Evolutionary conservation across 2,797 vertebrate genomes (phyloP), one percentile per base, ranked within the genome.

Genomic region (Triplophysa bombifrons): DNA sequence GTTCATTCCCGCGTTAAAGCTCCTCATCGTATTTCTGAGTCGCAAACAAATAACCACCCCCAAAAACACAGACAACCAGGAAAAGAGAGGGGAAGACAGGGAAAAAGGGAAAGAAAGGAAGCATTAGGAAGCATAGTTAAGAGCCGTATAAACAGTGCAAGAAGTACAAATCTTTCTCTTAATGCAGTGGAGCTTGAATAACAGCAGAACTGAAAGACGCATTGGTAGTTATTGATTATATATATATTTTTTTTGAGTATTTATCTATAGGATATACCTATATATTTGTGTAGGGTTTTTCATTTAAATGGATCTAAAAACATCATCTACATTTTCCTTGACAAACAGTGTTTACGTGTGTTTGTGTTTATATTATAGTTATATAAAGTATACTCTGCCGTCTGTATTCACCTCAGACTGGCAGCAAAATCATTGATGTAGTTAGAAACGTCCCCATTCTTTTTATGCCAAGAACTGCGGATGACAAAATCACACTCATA

Each of bases 1-100:
- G 93, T 93, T 97, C 92, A 97, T 94, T 93, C 95, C 96, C 85
- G 95, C 93, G 93, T 95, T 95, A 93, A 98, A 93, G 93, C 95
- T 95, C 92, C 97, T 95, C 95, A 98, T 92, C 92, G 95, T 95
- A 93, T 96, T 96, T 95, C 96, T 97, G 94, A 91, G 56, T 60
- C 69, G 70, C 63, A 69, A 60, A 76, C 38, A 55, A 30, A 76
- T 17, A 72, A 66, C 58, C 46, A 69, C 19, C 44, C 30, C 58
- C 78, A 78, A 50, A 65, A 60, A 66, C 51, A 76, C 41, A 76
- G 69, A 80, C n/a, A 76, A 19, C 76, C 12, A 61, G 19, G 64
- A 56, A 73, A 50, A 69, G 22, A 78, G 16, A 72, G n/a, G 53
- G 51, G 64, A 20, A 80, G 17, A 61, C n/a, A 73, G 56, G 53